Conservation (phyloP, 2,113 vertebrate genomes). For the Calyptommatus sinebrachiatus region DNA sequence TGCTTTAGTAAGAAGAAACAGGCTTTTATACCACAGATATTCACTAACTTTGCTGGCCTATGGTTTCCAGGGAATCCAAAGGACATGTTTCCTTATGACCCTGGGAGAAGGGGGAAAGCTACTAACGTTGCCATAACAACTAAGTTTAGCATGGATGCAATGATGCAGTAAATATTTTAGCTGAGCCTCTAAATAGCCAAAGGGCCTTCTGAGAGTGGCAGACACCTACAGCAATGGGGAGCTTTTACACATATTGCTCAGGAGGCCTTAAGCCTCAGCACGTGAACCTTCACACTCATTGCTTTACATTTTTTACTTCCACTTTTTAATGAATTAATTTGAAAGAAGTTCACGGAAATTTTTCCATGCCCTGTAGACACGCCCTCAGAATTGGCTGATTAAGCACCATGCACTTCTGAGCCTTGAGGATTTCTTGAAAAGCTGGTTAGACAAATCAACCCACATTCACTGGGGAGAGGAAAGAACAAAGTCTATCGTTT, state of each 20-base stretch:
- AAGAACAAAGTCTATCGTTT: neutral
- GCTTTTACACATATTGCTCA: neutral
- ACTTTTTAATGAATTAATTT: conserved; percentile 18
- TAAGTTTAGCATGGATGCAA: conserved; percentile 75
- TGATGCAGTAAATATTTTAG: conserved; percentile 70
- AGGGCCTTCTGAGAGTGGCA: conserved; percentile 38
- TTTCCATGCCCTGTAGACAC: conserved; percentile 5
- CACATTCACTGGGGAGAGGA: conserved; percentile 1
- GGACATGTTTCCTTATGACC: conserved; percentile 78
- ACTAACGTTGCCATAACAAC: conserved; percentile 79
- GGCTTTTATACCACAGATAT: conserved; percentile 64
- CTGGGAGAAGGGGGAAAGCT: conserved; percentile 63
- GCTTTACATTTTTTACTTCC: conserved; percentile 9
- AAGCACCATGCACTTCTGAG: conserved; percentile 10
- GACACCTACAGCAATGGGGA: conserved; percentile 30
- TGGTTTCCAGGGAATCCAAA: conserved; percentile 76
- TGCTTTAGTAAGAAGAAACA: conserved; percentile 68
- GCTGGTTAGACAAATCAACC: conserved; percentile 14
- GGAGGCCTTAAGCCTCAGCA: conserved; percentile 25
- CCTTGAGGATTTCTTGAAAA: conserved; percentile 36
- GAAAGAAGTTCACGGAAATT: conserved; percentile 39
- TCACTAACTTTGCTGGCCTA: conserved; percentile 55
- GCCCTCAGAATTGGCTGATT: conserved; percentile 3
- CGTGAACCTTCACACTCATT: neutral
- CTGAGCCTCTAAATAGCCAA: conserved; percentile 64